phyloP scores from a whole-genome alignment of 2,888 invertebrate species.

The Cancer borealis region DNA sequence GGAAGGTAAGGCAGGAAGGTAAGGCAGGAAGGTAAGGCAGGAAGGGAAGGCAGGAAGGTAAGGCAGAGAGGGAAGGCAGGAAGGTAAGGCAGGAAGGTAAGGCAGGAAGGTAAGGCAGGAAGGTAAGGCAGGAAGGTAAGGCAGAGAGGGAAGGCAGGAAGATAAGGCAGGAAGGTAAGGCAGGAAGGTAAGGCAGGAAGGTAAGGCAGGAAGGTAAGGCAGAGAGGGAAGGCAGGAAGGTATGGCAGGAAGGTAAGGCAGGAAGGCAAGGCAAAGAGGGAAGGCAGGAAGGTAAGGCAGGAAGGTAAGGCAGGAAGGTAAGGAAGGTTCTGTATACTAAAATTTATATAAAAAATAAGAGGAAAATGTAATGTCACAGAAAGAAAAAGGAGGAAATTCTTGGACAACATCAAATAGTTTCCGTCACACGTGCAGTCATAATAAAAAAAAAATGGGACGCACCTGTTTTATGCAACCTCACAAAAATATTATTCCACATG shows the following conservation, averaged over 20 bases:
- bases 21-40: background rate
- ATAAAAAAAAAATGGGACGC: background rate
- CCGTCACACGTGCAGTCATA: background rate
- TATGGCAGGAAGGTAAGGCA: background rate
- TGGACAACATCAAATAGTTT: background rate
- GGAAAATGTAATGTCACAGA: background rate
- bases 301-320: background rate
- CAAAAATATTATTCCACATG: constrained; percentile 20
- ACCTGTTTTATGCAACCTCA: background rate
- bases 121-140: background rate
- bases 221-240: background rate
- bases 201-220: background rate
- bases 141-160: background rate
- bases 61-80: background rate
- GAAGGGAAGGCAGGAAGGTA: background rate
- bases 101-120: background rate
- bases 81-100: background rate
- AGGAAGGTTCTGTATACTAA: background rate
- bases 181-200: background rate
- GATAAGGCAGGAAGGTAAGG: background rate
- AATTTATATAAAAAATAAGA: background rate
- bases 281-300: background rate
- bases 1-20: background rate
- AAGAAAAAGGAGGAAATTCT: background rate
- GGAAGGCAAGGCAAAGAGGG: background rate